Percentiles rank a stretch among this genome's conserved stretches.
phyloP scores from a whole-genome alignment of 1,140 invertebrate species.

The Ceratina japonica region DNA sequence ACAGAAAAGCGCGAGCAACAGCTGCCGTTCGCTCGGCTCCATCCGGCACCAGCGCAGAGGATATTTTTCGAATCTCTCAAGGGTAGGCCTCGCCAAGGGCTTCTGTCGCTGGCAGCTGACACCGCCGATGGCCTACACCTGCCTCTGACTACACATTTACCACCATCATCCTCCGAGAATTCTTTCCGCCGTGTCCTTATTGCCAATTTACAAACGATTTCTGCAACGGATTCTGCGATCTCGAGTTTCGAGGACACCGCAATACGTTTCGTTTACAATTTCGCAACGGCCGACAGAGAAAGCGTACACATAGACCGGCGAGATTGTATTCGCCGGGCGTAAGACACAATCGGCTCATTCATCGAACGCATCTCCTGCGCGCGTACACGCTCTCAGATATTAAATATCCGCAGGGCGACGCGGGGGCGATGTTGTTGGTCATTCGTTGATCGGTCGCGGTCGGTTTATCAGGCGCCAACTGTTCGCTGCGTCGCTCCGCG shows the following conservation, averaged over 20 bases:
- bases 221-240: background rate
- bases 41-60: slow-evolving; percentile 4
- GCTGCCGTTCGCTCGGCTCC: slow-evolving; percentile 30
- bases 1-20: slow-evolving; percentile 60
- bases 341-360: slow-evolving; percentile 74
- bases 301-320: slow-evolving; percentile 25
- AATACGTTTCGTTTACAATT: background rate
- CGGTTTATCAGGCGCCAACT: slow-evolving; percentile 66
- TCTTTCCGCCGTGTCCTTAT: background rate
- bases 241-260: background rate
- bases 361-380: slow-evolving; percentile 56
- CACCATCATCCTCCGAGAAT: slow-evolving; percentile 26
- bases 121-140: slow-evolving; percentile 63
- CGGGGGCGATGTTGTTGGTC: background rate
- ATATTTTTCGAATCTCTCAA: slow-evolving; percentile 64
- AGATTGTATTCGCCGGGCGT: slow-evolving; percentile 37
- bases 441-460: background rate
- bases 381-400: slow-evolving; percentile 45
- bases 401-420: slow-evolving; percentile 61
- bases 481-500: slow-evolving; percentile 44
- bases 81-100: slow-evolving; percentile 56
- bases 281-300: background rate
- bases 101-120: slow-evolving; percentile 57
- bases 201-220: too few species aligned
- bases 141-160: slow-evolving; percentile 44